These are phyloP conservation scores for Sympetrum striolatum DNA, from an alignment of 2,888 invertebrate species.

Conservation along the genomic window DNA sequence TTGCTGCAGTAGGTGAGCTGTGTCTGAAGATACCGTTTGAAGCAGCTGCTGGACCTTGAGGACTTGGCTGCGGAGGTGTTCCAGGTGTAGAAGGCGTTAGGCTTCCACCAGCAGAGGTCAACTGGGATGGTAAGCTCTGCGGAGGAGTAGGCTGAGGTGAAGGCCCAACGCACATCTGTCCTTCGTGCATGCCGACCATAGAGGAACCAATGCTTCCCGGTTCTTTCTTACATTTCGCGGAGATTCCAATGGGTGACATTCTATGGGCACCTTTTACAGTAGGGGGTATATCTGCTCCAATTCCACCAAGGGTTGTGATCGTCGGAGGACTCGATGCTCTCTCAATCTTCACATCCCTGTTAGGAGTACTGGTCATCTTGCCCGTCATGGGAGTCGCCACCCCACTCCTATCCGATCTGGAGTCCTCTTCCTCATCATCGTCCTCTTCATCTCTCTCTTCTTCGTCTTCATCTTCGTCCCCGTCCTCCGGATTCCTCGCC, in stretches of 20 bases:
- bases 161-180: conserved; percentile 2
- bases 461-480: conserved; percentile 7
- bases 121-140: conserved; percentile 10
- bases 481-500: background rate
- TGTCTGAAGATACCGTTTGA: conserved; percentile 63
- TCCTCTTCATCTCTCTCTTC: conserved; percentile 11
- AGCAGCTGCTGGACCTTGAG: conserved; percentile 55
- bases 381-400: conserved; percentile 61
- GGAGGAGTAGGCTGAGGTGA: conserved; percentile 33
- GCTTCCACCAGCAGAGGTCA: conserved; percentile 14
- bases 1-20: conserved; percentile 62
- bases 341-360: conserved; percentile 49
- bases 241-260: conserved; percentile 4
- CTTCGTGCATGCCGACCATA: conserved; percentile 4
- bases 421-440: conserved; percentile 68
- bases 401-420: conserved; percentile 71
- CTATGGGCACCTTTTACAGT: background rate
- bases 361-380: conserved; percentile 44
- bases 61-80: conserved; percentile 59
- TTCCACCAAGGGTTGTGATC: conserved; percentile 20
- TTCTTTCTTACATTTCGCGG: conserved; percentile 29
- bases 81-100: conserved; percentile 52
- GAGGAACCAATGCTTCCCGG: conserved; percentile 44
- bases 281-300: conserved; percentile 18
- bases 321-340: conserved; percentile 22